phyloP scores from a whole-genome alignment of 2,888 invertebrate genomes.

The Chymomyza procnemis region DNA sequence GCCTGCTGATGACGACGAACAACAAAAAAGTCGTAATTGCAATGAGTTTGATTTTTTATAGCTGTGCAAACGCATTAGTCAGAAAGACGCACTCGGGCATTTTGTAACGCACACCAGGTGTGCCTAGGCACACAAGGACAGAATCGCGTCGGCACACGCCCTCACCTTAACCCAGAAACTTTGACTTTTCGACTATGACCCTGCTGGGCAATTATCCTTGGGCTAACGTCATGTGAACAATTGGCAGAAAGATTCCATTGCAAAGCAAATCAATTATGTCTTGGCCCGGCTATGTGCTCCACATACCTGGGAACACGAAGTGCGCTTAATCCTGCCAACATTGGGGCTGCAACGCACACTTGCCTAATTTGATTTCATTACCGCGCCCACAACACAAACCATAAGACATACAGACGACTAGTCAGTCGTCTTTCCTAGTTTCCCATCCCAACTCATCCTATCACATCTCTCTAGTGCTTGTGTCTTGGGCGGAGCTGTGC shows the following conservation, averaged over 20 bases:
- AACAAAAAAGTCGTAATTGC: conserved; percentile 60
- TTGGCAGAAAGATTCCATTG: conserved; percentile 25
- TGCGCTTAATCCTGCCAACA: background rate
- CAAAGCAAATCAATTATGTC: conserved; percentile 57
- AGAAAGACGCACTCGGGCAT: background rate
- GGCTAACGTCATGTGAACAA: conserved; percentile 9
- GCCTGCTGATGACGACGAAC: conserved; percentile 12
- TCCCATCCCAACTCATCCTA: conserved; percentile 12
- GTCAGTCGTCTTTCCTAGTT: conserved; percentile 14
- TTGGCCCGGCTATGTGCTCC: conserved; percentile 17
- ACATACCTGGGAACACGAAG: background rate
- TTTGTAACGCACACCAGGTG: conserved; percentile 46
- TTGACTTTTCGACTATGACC: background rate
- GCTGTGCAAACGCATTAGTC: background rate
- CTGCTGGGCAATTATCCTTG: conserved; percentile 57
- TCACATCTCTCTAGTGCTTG: background rate
- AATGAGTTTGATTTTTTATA: conserved; percentile 60
- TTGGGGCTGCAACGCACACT: conserved; percentile 64
- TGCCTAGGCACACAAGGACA: conserved; percentile 34
- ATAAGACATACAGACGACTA: background rate
- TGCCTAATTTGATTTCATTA: conserved; percentile 79
- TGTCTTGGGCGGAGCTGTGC: conserved; percentile 65
- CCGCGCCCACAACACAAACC: conserved; percentile 75
- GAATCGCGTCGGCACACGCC: conserved; percentile 15
- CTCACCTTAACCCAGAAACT: conserved; percentile 7